A percentile compares a stretch with the other conserved stretches of the same genome.
Evolutionary conservation across 1,140 invertebrate species (phyloP).

Genomic region (honey bee (Apis mellifera)): Amel_HAv3.1 CM009932.2:5592501-5593000

Average conservation of each 20-base stretch:
- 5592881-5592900: constrained; percentile 7
- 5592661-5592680: neutral
- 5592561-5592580: too few relatives aligned
- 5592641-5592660: neutral
- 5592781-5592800: neutral
- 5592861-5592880: neutral
- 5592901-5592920: constrained; percentile 32
- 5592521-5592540: too few relatives aligned
- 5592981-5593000: too few relatives aligned
- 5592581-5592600: neutral
- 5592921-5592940: neutral
- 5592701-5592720: neutral
- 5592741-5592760: neutral
- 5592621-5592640: too few relatives aligned
- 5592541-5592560: too few relatives aligned
- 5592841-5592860: too few relatives aligned
- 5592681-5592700: neutral
- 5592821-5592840: neutral
- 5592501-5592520: too few relatives aligned
- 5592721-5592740: neutral
- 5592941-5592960: constrained; percentile 31
- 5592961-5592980: neutral
- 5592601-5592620: neutral
- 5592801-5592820: constrained; percentile 3
- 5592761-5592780: neutral